phyloP scores from a whole-genome alignment of 2,113 vertebrate species.

The Rissa tridactyla region DNA sequence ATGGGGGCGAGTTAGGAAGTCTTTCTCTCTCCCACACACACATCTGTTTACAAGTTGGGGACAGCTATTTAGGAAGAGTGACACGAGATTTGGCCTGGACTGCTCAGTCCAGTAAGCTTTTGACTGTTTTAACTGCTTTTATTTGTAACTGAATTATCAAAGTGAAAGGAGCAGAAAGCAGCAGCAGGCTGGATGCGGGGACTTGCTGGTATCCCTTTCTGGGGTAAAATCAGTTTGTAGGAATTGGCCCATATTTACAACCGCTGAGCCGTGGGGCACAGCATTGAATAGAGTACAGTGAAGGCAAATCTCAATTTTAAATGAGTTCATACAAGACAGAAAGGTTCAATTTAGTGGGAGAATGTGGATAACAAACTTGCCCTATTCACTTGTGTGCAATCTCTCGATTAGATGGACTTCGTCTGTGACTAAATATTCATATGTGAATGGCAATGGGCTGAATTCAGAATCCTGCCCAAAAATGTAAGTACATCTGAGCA shows the following conservation, averaged over 20 bases:
- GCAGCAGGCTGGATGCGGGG: background rate
- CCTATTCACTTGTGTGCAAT: rapidly evolving
- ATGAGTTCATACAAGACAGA: background rate
- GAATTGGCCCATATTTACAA: background rate
- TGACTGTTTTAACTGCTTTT: background rate
- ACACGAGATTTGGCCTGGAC: background rate
- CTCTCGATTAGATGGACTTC: background rate
- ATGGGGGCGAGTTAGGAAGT: conserved; percentile 2
- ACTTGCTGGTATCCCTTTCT: background rate
- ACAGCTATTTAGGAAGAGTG: background rate
- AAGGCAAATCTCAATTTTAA: background rate
- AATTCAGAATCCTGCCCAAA: background rate
- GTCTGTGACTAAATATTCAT: conserved; percentile 8
- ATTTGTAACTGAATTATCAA: background rate
- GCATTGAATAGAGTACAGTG: background rate
- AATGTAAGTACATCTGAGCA: background rate
- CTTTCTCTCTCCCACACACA: background rate
- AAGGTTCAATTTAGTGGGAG: background rate
- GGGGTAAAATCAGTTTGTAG: background rate
- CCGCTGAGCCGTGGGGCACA: background rate
- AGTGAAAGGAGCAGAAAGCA: background rate
- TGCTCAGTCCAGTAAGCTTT: background rate
- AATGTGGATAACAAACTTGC: background rate
- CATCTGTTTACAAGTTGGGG: background rate
- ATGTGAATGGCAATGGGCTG: background rate